Base-by-base conservation (phyloP, 2,888 invertebrate species). In the Nomada flava region DNA sequence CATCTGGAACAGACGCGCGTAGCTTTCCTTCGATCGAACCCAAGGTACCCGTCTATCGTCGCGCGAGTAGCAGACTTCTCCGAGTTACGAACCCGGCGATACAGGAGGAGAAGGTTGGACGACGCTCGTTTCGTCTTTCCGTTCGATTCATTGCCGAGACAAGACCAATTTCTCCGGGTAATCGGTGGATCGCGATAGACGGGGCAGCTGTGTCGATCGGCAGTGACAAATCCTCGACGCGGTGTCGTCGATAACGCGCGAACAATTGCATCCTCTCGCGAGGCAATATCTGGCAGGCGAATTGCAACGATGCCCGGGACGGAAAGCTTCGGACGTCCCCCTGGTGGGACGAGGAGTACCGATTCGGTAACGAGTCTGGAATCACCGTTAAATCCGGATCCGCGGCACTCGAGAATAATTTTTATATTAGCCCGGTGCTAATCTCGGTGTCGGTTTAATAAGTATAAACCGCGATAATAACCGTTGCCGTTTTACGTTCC, bases 381-480 rank as follows among this genome's bases (percentile, higher is more conserved):
- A 59, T 47, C 47, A 3, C 13, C 15, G 36, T 36, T 36, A 36
- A 36, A 36, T 36, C 36, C 36, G 36, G 36, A 36, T 36, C 36
- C 7, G 36, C 57, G 15, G 26, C 57, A 15, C 13, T n/a, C 15
- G n/a, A n/a, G 64, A 47, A n/a, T 60, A 52, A 72, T 65, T 77
- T n/a, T 59, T 65, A 18, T 10, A 65, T 62, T 11, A 59, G 23
- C 50, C 36, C n/a, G 20, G 20, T 26, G 67, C 52, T 73, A 74
- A 74, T 63, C 76, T 73, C 77, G 78, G 60, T 20, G 76, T 68
- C 53, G 70, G 73, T 59, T 76, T 84, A 84, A 75, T 71, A 84
- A 76, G 23, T 20, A 76, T 84, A 79, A 84, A 63, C 50, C 26
- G 59, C 70, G 85, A 73, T 82, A 78, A 78, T 75, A 82, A 82